Conservation (phyloP, 2,888 invertebrate genomes). For the Megaustenia siamemsis region DNA sequence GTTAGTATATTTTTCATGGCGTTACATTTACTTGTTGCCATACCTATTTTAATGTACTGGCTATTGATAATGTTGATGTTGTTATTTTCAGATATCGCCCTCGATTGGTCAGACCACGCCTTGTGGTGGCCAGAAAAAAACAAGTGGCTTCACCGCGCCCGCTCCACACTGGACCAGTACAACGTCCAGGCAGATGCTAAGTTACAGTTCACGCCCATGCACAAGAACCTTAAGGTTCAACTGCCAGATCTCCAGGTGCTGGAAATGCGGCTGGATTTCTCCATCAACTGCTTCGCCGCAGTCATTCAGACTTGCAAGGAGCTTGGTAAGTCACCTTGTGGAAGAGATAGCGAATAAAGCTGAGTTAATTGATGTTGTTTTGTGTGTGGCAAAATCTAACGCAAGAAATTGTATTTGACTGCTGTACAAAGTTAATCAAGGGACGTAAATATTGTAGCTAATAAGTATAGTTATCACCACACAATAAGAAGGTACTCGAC, state of each 20-base stretch:
- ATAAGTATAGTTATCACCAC: too few species aligned
- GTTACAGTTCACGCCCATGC: conserved; percentile 97
- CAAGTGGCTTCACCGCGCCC: conserved; percentile 94
- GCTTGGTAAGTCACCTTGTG: conserved; percentile 88
- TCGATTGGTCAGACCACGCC: conserved; percentile 99
- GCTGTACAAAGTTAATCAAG: too few species aligned
- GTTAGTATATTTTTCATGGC: too few species aligned
- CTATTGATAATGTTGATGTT: not conserved
- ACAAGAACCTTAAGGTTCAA: conserved; percentile 93
- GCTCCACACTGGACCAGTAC: conserved; percentile 97
- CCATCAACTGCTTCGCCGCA: conserved; percentile 96
- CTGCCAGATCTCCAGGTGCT: conserved; percentile 94
- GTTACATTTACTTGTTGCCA: too few species aligned
- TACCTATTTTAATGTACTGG: too few species aligned
- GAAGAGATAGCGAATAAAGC: too few species aligned
- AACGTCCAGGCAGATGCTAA: conserved; percentile 96
- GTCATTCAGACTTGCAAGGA: conserved; percentile 94
- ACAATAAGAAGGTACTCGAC: too few species aligned
- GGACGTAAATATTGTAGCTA: too few species aligned
- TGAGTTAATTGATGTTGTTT: too few species aligned
- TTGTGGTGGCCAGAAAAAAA: conserved; percentile 99
- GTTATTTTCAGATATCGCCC: conserved; percentile 90
- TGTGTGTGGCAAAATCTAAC: too few species aligned
- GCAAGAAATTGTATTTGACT: too few species aligned
- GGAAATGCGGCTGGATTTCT: conserved; percentile 96